Percentiles rank a stretch among this genome's conserved stretches.
These are phyloP conservation scores for Cyclophora punctaria DNA, from an alignment of 2,888 invertebrate species.

Conservation along the genomic window DNA sequence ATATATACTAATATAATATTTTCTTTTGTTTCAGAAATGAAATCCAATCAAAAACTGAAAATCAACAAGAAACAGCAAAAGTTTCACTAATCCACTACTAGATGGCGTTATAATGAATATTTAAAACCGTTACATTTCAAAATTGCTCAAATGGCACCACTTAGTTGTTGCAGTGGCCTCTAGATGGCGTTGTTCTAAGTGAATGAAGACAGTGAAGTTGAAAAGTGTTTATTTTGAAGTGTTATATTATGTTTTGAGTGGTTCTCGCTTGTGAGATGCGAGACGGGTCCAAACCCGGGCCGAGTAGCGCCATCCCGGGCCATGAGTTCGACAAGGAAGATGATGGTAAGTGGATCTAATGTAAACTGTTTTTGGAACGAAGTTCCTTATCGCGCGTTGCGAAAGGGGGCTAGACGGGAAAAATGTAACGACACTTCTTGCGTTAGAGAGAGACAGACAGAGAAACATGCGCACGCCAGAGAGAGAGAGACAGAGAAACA, in stretches of 20 bases:
- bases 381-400: too few species aligned
- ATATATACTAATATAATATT: not conserved
- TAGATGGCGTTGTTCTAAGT: constrained; percentile 25
- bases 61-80: constrained; percentile 5
- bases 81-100: constrained; percentile 8
- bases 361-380: too few species aligned
- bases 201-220: constrained; percentile 6
- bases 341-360: constrained; percentile 42
- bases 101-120: constrained; percentile 18
- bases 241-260: constrained; percentile 31
- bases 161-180: constrained; percentile 1
- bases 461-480: too few species aligned
- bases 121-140: too few species aligned
- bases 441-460: too few species aligned
- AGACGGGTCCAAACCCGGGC: constrained; percentile 59
- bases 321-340: constrained; percentile 51
- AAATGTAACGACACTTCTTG: too few species aligned
- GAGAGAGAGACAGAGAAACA: too few species aligned
- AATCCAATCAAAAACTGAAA: constrained; percentile 1
- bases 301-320: constrained; percentile 55
- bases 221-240: constrained; percentile 24
- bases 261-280: constrained; percentile 57
- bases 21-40: constrained; percentile 16
- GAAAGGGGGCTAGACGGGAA: too few species aligned
- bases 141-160: too few species aligned